A percentile compares a stretch with the other conserved stretches of the same genome.
Conservation (phyloP, 1,140 invertebrate genomes). For the Theocolax elegans region DNA sequence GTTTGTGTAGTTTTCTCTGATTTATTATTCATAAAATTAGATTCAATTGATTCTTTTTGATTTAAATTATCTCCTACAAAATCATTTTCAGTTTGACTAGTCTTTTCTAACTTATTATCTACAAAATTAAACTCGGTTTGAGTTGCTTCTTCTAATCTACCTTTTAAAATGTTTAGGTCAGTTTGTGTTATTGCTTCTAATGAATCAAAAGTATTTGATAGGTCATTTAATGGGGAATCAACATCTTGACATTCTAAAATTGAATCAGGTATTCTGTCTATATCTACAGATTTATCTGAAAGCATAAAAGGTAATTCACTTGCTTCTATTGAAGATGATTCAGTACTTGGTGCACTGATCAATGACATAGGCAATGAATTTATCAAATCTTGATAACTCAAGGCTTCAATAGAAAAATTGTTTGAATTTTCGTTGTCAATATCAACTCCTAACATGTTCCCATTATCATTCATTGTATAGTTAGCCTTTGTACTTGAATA, state of each 20-base stretch:
- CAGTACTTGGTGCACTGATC: conserved; percentile 2
- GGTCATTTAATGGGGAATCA: background rate
- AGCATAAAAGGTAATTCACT: conserved; percentile 20
- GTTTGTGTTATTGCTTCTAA: conserved; percentile 21
- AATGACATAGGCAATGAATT: conserved; percentile 21
- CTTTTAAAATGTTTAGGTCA: conserved; percentile 9
- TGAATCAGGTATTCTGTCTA: conserved; percentile 17
- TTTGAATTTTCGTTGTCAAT: conserved; percentile 24
- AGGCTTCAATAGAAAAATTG: conserved; percentile 24
- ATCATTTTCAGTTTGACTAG: conserved; percentile 15
- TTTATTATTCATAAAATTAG: background rate
- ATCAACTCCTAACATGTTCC: background rate
- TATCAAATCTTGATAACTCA: conserved; percentile 35
- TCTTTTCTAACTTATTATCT: conserved; percentile 23
- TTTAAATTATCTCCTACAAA: conserved; percentile 7
- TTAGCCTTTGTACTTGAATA: conserved; percentile 30
- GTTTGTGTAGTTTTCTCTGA: conserved; percentile 22
- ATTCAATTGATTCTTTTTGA: conserved; percentile 14
- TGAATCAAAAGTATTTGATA: conserved; percentile 7
- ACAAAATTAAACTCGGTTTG: background rate
- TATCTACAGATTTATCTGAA: conserved; percentile 8
- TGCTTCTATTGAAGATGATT: conserved; percentile 23
- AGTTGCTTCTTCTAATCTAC: conserved; percentile 2
- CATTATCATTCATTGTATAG: background rate
- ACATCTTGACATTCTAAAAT: conserved; percentile 20